Percentiles rank a stretch among this genome's conserved stretches.
Evolutionary conservation across 2,797 vertebrate genomes (phyloP).

Genomic region (Anabacerthia variegaticeps): DNA sequence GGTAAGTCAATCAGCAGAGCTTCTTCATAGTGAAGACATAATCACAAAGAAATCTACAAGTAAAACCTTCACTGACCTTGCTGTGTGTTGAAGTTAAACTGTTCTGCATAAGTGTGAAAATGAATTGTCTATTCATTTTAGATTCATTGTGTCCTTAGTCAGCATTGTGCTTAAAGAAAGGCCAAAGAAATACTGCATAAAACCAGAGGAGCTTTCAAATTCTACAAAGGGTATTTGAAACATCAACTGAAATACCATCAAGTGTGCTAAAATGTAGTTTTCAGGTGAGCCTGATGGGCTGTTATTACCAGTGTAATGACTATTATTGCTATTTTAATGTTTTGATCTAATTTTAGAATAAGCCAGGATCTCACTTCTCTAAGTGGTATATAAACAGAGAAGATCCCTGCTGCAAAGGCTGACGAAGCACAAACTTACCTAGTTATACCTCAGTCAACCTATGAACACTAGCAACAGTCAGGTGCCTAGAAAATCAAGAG

Average conservation of each 20-base stretch:
- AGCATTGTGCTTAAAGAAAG: conserved; percentile 14
- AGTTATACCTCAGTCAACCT: background rate
- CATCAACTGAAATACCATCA: background rate
- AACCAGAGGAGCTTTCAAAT: conserved; percentile 3
- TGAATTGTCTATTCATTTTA: conserved; percentile 29
- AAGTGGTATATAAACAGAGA: background rate
- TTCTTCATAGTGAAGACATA: background rate
- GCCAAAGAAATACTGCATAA: background rate
- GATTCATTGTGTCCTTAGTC: conserved; percentile 8
- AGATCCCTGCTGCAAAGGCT: background rate
- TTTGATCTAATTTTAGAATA: background rate
- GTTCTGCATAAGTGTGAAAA: conserved; percentile 33
- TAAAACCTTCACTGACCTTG: conserved; percentile 2
- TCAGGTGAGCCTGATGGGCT: background rate
- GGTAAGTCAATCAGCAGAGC: background rate
- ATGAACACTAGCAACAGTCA: background rate
- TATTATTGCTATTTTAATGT: background rate
- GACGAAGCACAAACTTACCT: background rate
- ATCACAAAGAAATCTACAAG: conserved; percentile 5
- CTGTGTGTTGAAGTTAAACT: conserved; percentile 15
- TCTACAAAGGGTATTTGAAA: background rate
- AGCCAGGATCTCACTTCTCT: background rate
- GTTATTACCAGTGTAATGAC: background rate
- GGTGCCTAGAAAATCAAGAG: background rate
- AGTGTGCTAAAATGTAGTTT: background rate